A percentile compares a stretch with the other conserved stretches of the same genome.
Evolutionary conservation across 2,888 invertebrate genomes (phyloP).

Genomic region (Microctonus hyperodae): DNA sequence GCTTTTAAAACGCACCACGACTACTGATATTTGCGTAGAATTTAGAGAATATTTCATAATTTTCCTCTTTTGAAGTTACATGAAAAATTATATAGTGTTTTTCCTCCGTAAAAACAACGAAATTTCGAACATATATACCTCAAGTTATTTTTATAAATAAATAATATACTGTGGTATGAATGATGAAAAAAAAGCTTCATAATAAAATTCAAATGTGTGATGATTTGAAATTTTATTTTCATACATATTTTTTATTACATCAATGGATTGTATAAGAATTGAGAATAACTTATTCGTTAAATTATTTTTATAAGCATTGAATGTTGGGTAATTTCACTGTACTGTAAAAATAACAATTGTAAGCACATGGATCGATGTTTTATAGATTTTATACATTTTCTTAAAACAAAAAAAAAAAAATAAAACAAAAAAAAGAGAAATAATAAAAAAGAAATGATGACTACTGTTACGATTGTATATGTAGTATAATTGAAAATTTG

Average conservation of each 20-base stretch:
- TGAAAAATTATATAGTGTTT: too few species aligned
- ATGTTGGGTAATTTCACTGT: not conserved
- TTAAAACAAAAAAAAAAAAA: not conserved
- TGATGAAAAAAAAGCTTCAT: too few species aligned
- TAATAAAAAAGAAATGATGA: not conserved
- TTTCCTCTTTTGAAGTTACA: too few species aligned
- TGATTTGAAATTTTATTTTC: not conserved
- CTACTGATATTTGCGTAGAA: too few species aligned
- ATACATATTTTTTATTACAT: not conserved
- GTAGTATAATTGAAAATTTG: too few species aligned
- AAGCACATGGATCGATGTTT: not conserved
- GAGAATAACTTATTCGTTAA: not conserved
- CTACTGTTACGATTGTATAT: not conserved
- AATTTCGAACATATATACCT: too few species aligned
- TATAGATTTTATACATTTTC: not conserved
- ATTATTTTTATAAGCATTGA: not conserved
- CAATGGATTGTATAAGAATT: not conserved
- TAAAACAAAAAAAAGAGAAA: too few species aligned
- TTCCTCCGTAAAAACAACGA: too few species aligned
- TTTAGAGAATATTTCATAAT: too few species aligned
- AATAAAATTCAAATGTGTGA: not conserved
- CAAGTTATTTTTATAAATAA: too few species aligned
- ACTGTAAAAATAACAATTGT: not conserved
- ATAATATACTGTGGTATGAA: too few species aligned
- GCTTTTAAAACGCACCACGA: too few species aligned